Base-by-base conservation (phyloP, 2,797 vertebrate genomes). In the Mormyrops attenuatus region DNA sequence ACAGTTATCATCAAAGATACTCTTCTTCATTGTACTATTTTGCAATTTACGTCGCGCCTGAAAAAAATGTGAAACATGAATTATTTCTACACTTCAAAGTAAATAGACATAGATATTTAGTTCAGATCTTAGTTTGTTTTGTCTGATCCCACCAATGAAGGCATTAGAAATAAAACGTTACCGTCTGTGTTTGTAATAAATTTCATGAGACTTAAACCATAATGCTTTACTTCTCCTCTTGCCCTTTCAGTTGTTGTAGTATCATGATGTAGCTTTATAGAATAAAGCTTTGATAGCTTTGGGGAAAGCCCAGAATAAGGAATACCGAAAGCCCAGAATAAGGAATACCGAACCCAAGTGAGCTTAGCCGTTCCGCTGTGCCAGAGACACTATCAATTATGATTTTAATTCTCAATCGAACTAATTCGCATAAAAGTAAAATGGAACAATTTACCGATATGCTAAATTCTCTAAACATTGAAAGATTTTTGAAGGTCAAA, bases 391-490 rank as follows among this genome's bases (percentile, higher is more conserved):
- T 80, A 41, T 30, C 38, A 80, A 20, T 20, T 41, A 80, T 2
- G 92, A 91, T 44, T 87, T 92, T 91, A 93, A 93, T 91, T 94
- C 92, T 94, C 95, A 93, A 89, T 93, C 92, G 88, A 92, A 93
- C 93, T 85, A 3, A 50, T 85, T 85, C 47, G 13, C 22, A n/a
- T 85, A 22, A 50, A 26, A 13, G 22, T 44, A 7, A 30, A 55
- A 34, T 87, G 11, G 52, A 87, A 52, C 2, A 41, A 15, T 50
- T 52, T 85, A 52, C n/a, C 11, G 7, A 26, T 49, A 49, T 85
- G 20, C 22, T 13, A 30, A 47, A 52, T 85, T 85, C 22, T 80
- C 73, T 41, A 80, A 80, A 41, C 20, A 44, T n/a, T 80, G 73
- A 44, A 80, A 44, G 73, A 22, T 5, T 52, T 53, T 53, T 86